Conservation (phyloP, 2,888 invertebrate species). For the Cryptocephalus primarius region DNA sequence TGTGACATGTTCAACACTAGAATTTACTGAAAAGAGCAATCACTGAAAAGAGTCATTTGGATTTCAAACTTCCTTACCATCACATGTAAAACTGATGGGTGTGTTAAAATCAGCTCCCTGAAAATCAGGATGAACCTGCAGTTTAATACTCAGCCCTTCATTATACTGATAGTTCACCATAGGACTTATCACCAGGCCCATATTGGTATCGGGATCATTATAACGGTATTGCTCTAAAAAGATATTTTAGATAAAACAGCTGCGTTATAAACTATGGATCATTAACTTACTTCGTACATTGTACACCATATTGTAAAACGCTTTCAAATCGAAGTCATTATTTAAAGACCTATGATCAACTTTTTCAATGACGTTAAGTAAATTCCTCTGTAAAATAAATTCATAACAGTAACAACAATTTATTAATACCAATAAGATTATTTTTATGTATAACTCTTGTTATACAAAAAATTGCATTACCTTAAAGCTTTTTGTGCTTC, state of each 20-base stretch:
- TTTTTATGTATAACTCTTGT: too few species aligned
- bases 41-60: constrained; percentile 47
- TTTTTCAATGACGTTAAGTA: constrained; percentile 50
- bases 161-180: constrained; percentile 69
- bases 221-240: constrained; percentile 58
- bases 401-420: not conserved
- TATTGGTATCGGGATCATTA: constrained; percentile 68
- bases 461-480: constrained; percentile 9
- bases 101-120: constrained; percentile 34
- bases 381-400: constrained; percentile 30
- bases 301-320: constrained; percentile 75
- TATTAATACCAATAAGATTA: constrained; percentile 5
- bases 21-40: constrained; percentile 69
- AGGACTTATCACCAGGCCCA: constrained; percentile 81
- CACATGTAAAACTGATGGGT: constrained; percentile 84
- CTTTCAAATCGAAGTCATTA: constrained; percentile 65
- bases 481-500: constrained; percentile 21
- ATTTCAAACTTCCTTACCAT: constrained; percentile 73
- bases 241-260: not conserved
- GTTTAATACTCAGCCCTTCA: constrained; percentile 76
- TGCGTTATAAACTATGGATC: not conserved
- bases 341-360: constrained; percentile 44
- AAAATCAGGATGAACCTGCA: constrained; percentile 62
- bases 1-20: constrained; percentile 77
- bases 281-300: constrained; percentile 58